Percentiles rank a stretch among this genome's conserved stretches.
These are phyloP conservation scores for Deilephila elpenor DNA, from an alignment of 2,888 invertebrate species.

Conservation along the genomic window DNA sequence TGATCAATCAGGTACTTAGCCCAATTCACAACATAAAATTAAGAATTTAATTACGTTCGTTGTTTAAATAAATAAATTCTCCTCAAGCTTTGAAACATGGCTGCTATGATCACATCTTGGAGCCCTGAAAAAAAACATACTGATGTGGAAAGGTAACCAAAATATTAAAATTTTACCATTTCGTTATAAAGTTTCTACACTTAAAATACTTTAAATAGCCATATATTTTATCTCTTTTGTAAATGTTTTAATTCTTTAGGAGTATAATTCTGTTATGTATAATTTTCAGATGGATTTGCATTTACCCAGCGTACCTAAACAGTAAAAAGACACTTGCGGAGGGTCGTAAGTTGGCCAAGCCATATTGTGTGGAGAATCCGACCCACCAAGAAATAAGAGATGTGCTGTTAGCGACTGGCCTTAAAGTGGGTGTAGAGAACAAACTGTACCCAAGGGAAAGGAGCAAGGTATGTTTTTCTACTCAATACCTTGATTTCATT, in stretches of 20 bases:
- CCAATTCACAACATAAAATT: too few relatives aligned
- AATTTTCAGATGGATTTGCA: constrained; percentile 93
- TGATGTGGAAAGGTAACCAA: constrained; percentile 82
- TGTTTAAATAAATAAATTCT: background rate
- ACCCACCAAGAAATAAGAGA: constrained; percentile 97
- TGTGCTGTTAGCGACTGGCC: constrained; percentile 92
- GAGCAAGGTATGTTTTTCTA: constrained; percentile 86
- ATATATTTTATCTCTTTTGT: background rate
- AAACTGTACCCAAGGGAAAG: constrained; percentile 96
- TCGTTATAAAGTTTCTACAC: background rate
- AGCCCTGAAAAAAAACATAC: constrained; percentile 91
- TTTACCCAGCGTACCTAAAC: constrained; percentile 98
- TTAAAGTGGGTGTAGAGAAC: constrained; percentile 95
- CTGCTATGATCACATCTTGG: constrained; percentile 85
- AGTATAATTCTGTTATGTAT: background rate
- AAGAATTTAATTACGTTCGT: background rate
- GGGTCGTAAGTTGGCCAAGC: constrained; percentile 93
- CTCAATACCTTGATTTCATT: too few relatives aligned
- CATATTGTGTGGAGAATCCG: constrained; percentile 96
- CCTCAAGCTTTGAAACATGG: constrained; percentile 59
- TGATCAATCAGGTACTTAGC: too few relatives aligned
- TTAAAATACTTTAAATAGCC: background rate
- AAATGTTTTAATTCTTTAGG: background rate
- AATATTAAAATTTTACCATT: background rate
- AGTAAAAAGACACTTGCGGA: constrained; percentile 95